Evolutionary conservation across 2,797 vertebrate genomes (phyloP).

Genomic region (Chiroxiphia lanceolata): DNA sequence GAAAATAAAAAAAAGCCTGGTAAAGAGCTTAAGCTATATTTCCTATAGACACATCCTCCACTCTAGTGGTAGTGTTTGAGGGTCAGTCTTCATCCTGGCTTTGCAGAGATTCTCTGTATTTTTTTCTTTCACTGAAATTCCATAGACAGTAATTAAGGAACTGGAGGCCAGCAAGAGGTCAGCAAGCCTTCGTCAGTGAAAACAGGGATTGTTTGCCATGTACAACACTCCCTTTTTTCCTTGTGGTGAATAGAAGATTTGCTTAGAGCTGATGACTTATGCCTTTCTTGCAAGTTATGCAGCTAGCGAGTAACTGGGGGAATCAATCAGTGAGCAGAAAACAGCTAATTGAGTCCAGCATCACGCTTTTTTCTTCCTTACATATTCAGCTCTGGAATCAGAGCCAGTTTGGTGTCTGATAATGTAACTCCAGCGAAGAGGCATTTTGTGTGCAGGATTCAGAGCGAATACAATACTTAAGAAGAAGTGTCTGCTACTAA

Average conservation of each 20-base stretch:
- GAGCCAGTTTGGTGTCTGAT: constrained; percentile 70
- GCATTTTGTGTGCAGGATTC: constrained; percentile 55
- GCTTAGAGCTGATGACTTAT: constrained; percentile 82
- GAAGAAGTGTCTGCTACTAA: constrained; percentile 62
- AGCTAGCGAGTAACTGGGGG: constrained; percentile 69
- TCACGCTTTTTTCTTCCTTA: constrained; percentile 50
- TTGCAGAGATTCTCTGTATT: constrained; percentile 72
- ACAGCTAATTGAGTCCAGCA: constrained; percentile 80
- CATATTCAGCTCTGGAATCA: constrained; percentile 47
- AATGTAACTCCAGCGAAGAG: constrained; percentile 72
- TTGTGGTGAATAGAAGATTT: constrained; percentile 83
- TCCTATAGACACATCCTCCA: constrained; percentile 50
- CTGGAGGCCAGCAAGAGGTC: constrained; percentile 90
- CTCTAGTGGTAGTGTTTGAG: constrained; percentile 39
- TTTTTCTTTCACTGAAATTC: constrained; percentile 87
- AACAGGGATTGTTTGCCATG: constrained; percentile 90
- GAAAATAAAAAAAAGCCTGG: background rate
- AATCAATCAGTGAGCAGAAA: constrained; percentile 74
- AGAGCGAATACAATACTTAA: constrained; percentile 38
- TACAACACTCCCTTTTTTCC: constrained; percentile 93
- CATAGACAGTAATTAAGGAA: constrained; percentile 90
- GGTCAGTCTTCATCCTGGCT: constrained; percentile 68
- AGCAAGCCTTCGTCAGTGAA: constrained; percentile 85
- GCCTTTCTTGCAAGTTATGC: constrained; percentile 81
- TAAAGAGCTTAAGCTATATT: constrained; percentile 40